These are phyloP conservation scores for Barbus barbus DNA, from an alignment of 2,113 vertebrate species.

Conservation along the genomic window DNA sequence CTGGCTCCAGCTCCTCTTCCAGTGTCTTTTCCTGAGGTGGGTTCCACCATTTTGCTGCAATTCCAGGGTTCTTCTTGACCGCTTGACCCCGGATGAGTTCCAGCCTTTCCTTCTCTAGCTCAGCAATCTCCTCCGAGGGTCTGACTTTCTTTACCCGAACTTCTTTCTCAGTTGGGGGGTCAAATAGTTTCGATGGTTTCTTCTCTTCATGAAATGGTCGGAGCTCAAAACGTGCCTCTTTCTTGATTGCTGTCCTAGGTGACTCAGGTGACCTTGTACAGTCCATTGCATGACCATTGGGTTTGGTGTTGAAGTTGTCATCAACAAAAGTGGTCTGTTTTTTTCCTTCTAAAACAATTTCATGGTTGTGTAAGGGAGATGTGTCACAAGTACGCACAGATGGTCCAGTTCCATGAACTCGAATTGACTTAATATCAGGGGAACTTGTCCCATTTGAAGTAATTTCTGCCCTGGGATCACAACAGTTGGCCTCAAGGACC, in stretches of 20 bases:
- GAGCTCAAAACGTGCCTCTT: conserved; percentile 90
- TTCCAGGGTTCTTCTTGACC: conserved; percentile 92
- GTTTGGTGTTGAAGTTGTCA: conserved; percentile 63
- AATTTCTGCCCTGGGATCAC: conserved; percentile 79
- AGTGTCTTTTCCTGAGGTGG: conserved; percentile 89
- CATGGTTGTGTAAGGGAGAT: conserved; percentile 60
- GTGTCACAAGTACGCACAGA: conserved; percentile 66
- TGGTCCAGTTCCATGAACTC: conserved; percentile 66
- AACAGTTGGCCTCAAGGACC: conserved; percentile 89
- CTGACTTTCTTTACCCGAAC: conserved; percentile 86
- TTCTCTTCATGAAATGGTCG: conserved; percentile 93
- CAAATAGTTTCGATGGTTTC: conserved; percentile 91
- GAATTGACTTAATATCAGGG: conserved; percentile 69
- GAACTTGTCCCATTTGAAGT: conserved; percentile 83
- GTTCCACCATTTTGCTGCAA: conserved; percentile 96
- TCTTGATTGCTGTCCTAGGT: conserved; percentile 76
- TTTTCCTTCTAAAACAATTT: conserved; percentile 62
- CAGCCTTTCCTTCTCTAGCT: conserved; percentile 91
- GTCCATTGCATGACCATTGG: conserved; percentile 76
- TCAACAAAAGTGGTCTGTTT: conserved; percentile 67
- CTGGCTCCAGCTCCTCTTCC: conserved; percentile 90
- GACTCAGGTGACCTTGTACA: conserved; percentile 76
- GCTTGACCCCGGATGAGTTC: conserved; percentile 94
- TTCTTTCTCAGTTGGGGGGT: conserved; percentile 78
- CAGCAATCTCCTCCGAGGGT: conserved; percentile 88